A percentile compares a stretch with the other conserved stretches of the same genome.
Evolutionary conservation across 2,113 vertebrate species (phyloP).

Genomic region (Crotalus horridus): DNA sequence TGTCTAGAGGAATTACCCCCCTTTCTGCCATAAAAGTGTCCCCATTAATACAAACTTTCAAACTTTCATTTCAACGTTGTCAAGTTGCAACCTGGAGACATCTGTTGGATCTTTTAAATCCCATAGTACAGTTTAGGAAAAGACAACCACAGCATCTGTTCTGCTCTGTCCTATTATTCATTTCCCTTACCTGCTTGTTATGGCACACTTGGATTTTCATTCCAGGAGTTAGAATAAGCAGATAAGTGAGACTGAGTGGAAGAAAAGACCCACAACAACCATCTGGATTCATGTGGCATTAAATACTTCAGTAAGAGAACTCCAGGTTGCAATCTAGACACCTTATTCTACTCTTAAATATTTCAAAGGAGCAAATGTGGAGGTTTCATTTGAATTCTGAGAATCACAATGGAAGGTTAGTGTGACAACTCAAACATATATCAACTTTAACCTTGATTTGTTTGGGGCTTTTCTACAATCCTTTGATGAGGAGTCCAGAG

Average conservation of each 20-base stretch:
- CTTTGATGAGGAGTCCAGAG: not conserved
- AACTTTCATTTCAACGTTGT: not conserved
- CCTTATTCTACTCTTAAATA: not conserved
- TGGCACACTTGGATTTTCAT: not conserved
- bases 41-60: conserved; percentile 3
- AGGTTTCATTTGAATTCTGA: not conserved
- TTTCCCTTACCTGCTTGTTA: not conserved
- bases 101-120: not conserved
- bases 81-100: not conserved
- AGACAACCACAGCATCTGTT: not conserved
- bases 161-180: not conserved
- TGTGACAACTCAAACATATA: not conserved
- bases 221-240: not conserved
- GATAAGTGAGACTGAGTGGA: not conserved
- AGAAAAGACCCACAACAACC: not conserved
- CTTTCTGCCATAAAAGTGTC: not conserved
- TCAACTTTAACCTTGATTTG: not conserved
- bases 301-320: not conserved
- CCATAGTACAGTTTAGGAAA: not conserved
- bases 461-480: not conserved
- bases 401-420: not conserved
- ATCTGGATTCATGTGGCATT: not conserved
- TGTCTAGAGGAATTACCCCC: not conserved
- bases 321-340: not conserved
- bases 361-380: not conserved